Percentiles rank a stretch among this genome's conserved stretches.
These are phyloP conservation scores for Zaprionus kolodkinae DNA, from an alignment of 1,140 invertebrate genomes.

Conservation along the genomic window DNA sequence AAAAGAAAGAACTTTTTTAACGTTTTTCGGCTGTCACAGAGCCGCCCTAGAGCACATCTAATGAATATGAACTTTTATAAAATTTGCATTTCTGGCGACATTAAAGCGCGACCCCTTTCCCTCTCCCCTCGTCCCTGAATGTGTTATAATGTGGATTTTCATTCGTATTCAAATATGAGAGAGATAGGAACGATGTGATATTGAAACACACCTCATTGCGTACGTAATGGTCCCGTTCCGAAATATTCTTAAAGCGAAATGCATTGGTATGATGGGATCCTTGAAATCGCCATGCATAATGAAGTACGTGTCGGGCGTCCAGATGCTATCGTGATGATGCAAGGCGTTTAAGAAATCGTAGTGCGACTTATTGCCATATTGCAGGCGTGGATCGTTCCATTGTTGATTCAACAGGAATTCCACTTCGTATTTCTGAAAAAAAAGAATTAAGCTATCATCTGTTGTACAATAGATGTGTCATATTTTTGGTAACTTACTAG, in stretches of 20 bases:
- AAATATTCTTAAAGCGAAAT: conserved; percentile 95
- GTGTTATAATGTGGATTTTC: conserved; percentile 42
- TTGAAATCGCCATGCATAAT: conserved; percentile 98
- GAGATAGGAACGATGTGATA: background rate
- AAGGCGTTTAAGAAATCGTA: conserved; percentile 95
- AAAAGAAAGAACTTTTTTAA: conserved; percentile 34
- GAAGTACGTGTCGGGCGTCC: conserved; percentile 97
- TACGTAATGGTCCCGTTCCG: conserved; percentile 96
- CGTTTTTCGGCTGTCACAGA: conserved; percentile 3
- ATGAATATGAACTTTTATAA: conserved; percentile 47
- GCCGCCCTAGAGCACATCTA: conserved; percentile 23
- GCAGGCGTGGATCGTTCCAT: conserved; percentile 94
- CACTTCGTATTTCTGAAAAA: conserved; percentile 95
- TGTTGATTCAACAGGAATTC: conserved; percentile 96
- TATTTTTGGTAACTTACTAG: conserved; percentile 88
- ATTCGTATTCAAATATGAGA: conserved; percentile 66
- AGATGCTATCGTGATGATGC: conserved; percentile 94
- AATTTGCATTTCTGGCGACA: conserved; percentile 42
- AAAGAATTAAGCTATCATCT: conserved; percentile 3
- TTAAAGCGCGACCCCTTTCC: no score
- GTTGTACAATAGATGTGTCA: conserved; percentile 7
- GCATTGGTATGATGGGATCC: conserved; percentile 94
- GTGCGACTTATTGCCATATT: conserved; percentile 93
- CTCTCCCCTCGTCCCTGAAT: conserved; percentile 6
- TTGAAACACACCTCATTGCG: conserved; percentile 90